These are phyloP conservation scores for Acrocera orbiculus DNA, from an alignment of 2,888 invertebrate genomes.

Conservation along the genomic window DNA sequence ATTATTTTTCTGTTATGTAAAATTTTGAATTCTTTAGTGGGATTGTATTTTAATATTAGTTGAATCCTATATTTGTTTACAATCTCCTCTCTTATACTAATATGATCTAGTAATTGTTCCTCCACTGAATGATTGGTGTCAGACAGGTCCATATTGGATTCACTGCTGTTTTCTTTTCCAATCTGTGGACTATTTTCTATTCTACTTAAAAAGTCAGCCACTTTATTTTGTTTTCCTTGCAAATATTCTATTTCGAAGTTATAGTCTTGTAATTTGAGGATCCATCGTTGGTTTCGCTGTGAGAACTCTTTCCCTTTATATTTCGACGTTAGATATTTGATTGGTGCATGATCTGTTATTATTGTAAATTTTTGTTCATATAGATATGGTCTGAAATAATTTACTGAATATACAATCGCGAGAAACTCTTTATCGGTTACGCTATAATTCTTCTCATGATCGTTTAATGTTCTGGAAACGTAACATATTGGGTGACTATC, in stretches of 20 bases:
- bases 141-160: slow-evolving; percentile 8
- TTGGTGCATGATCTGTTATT: slow-evolving; percentile 9
- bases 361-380: slow-evolving; percentile 10
- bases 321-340: slow-evolving; percentile 9
- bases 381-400: slow-evolving; percentile 9
- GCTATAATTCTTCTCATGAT: slow-evolving; percentile 4
- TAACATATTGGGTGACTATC: slow-evolving; percentile 5
- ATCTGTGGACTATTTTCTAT: slow-evolving; percentile 6
- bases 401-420: slow-evolving; percentile 8
- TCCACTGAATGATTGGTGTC: slow-evolving; percentile 9
- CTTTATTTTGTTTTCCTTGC: slow-evolving; percentile 10
- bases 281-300: slow-evolving; percentile 8
- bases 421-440: slow-evolving; percentile 5
- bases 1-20: slow-evolving; percentile 9
- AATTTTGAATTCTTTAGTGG: slow-evolving; percentile 3
- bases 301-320: slow-evolving; percentile 10
- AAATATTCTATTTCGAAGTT: slow-evolving; percentile 12
- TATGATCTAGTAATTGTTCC: slow-evolving; percentile 9
- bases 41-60: slow-evolving; percentile 10
- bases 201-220: slow-evolving; percentile 11
- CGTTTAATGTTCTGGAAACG: slow-evolving; percentile 2
- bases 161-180: slow-evolving; percentile 4
- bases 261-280: slow-evolving; percentile 8
- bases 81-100: slow-evolving; percentile 10
- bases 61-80: slow-evolving; percentile 12